Evolutionary conservation across 2,797 vertebrate species (phyloP).

Genomic region (Staurois parvus): DNA sequence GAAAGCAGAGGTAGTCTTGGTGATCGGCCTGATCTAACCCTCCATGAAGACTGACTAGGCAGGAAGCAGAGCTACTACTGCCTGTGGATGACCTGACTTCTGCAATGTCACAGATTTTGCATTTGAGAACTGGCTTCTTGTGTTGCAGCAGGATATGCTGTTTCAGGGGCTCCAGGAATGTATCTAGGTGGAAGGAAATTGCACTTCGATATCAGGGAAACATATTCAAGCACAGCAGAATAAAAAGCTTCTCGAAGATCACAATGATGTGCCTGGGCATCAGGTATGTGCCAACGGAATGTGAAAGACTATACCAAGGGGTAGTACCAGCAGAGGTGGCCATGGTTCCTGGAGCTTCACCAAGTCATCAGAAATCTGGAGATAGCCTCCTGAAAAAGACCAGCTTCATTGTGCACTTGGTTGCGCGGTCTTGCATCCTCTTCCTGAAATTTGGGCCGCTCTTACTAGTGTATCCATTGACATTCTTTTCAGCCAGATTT

Average conservation of each 20-base stretch:
- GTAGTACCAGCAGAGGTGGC: not conserved
- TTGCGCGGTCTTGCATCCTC: conserved; percentile 80
- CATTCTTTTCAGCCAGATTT: conserved; percentile 76
- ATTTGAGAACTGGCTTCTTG: not conserved
- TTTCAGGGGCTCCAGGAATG: conserved; percentile 9
- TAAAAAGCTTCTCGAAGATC: conserved; percentile 74
- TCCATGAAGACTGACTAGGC: not conserved
- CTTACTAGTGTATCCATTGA: conserved; percentile 83
- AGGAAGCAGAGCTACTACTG: not conserved
- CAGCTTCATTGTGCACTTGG: conserved; percentile 74
- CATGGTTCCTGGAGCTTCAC: not conserved
- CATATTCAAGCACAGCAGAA: conserved; percentile 63
- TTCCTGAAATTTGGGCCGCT: conserved; percentile 88
- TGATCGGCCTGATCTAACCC: not conserved
- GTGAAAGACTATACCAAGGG: conserved; percentile 65
- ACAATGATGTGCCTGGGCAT: conserved; percentile 75
- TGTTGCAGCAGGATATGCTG: not conserved
- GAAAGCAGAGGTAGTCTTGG: not conserved
- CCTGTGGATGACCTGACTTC: not conserved
- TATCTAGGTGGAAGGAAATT: conserved; percentile 56
- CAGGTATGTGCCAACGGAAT: conserved; percentile 57
- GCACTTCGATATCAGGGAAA: not conserved
- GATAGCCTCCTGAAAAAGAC: conserved; percentile 64
- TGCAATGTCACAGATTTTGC: conserved; percentile 5
- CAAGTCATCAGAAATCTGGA: not conserved